Evolutionary conservation across 2,888 invertebrate genomes (phyloP), one percentile per base, ranked within the genome.

Genomic region (Leptinotarsa rubiginosa): DNA sequence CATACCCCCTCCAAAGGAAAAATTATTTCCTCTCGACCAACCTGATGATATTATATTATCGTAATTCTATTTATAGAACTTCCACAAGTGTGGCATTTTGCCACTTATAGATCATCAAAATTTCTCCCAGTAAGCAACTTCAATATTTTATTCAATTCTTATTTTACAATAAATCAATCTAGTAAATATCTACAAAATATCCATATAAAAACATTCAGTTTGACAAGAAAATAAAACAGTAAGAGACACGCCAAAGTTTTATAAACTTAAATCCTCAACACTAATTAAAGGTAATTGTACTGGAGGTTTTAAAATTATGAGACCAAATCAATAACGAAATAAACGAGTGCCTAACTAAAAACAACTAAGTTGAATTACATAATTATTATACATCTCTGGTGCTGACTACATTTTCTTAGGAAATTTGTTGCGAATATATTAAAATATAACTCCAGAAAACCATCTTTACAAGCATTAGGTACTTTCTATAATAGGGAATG

Each of bases 141-240:
- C 62, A 62, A 62, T 62, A 62, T 16, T 56, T 62, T 68, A 74
- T 69, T 68, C 62, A 72, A 72, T 72, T 56, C 66, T 66, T 16
- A 16, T 75, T 49, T 70, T 72, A 66, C 59, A 75, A 75, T 75
- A 75, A 75, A 75, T 68, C 68, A 67, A 54, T 75, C 71, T 71
- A 71, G 69, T 69, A 70, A 70, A 73, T 78, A 76, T 76, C 79
- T 79, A 77, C 74, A 73, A 79, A 77, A 65, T 77, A 69, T 74
- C 75, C 77, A 75, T 79, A 76, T 74, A 79, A 77, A 79, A 77
- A 79, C 75, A 72, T 77, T 74, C 76, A 76, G 59, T 41, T 75
- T 49, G 67, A 72, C 56, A 72, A 73, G 73, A 78, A 67, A 68
- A 73, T 54, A 73, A 74, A 73, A 54, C 67, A 75, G 65, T 74